Evolutionary conservation across 2,113 vertebrate genomes (phyloP), one percentile per base, ranked within the genome.

Genomic region (Hirundichthys speculiger): DNA sequence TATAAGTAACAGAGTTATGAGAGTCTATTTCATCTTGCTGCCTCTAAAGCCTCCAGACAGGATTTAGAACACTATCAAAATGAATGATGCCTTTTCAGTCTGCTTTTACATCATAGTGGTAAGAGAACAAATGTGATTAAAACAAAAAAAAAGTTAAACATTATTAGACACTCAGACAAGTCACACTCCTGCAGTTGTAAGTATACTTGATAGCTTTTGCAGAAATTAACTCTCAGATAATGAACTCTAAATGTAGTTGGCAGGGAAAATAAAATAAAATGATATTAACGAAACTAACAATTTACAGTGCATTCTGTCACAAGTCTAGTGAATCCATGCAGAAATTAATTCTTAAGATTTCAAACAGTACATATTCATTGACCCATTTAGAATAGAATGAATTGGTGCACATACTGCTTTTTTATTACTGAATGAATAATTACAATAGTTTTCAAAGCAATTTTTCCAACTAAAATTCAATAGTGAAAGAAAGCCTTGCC

Each of bases 1-100:
- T 82, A 80, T 84, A 81, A 77, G 71, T 63, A 72, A 75, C 50
- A 40, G 25, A 74, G 51, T 75, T 68, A 71, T 65, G 68, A 30
- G 43, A 8, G 13, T 49, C 30, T 84, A 80, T 84, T 84, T 82
- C 66, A 79, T 52, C 46, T 20, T 16, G 42, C 64, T 49, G 19
- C 34, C 43, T 72, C 47, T 13, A 62, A 62, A 62, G 46, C 18
- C 25, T 47, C 49, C 58, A 49, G 75, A 71, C 57, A 59, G 58
- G 64, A 77, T 86, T 75, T 82, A 80, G 41, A 73, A 55, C 42
- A 41, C 48, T 22, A 69, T 84, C 24, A 79, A 64, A 72, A 54
- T 79, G 59, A 80, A 69, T 60, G 56, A 84, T 75, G 56, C 24
- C 53, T 80, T 57, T 63, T 16, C 12, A 34, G 27, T 68, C 39